phyloP scores from a whole-genome alignment of 2,113 vertebrate genomes.

The Helogale parvula region DNA sequence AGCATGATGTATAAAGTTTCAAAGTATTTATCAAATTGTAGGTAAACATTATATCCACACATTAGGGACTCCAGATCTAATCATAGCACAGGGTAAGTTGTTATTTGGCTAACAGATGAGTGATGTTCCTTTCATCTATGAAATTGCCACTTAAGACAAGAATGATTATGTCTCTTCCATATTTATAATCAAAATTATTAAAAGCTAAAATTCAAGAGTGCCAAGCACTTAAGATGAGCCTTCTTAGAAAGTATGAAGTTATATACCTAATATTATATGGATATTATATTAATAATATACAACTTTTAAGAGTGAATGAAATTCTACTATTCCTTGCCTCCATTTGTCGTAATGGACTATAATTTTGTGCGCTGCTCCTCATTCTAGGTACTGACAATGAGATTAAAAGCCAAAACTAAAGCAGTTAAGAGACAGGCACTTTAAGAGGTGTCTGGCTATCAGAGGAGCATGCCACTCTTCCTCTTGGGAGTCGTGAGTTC shows the following conservation, averaged over 20 bases:
- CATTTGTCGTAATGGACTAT: background rate
- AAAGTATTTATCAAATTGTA: constrained; percentile 24
- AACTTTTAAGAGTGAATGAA: background rate
- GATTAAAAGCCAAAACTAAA: constrained; percentile 27
- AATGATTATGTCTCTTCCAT: background rate
- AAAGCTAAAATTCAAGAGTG: background rate
- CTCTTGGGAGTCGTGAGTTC: too few species aligned
- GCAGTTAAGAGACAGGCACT: background rate
- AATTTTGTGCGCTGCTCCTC: background rate
- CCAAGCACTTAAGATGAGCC: background rate
- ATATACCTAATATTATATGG: background rate
- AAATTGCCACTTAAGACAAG: background rate
- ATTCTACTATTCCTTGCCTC: background rate
- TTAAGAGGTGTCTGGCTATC: background rate
- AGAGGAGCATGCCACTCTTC: too few species aligned
- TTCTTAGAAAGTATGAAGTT: background rate
- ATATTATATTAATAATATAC: background rate
- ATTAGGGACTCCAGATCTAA: background rate
- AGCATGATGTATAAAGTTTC: background rate
- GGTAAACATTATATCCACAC: background rate
- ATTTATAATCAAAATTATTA: constrained; percentile 35
- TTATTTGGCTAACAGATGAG: background rate
- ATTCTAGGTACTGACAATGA: background rate
- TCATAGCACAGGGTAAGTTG: background rate
- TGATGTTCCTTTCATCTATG: background rate